Evolutionary conservation across 2,888 invertebrate genomes (phyloP), one percentile per base, ranked within the genome.

Genomic region (Arenicola marina): DNA sequence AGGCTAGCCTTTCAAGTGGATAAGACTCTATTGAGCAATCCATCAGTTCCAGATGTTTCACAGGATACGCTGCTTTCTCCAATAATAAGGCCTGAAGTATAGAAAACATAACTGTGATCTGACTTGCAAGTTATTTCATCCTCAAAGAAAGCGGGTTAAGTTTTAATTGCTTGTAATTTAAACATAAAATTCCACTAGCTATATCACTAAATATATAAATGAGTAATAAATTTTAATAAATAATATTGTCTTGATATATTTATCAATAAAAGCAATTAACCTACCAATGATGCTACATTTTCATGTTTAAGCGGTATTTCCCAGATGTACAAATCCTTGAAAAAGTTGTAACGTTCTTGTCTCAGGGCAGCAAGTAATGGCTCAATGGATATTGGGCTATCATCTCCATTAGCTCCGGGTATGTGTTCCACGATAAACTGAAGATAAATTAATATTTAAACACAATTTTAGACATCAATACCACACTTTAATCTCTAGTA

Each of bases 61-160:
- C 62, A 18, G 74, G 74, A 65, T 79, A 81, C 48, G 75, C 73
- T 15, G 72, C 73, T 61, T 78, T 80, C 67, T 79, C 80, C 34
- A 83, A 46, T 56, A 80, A 68, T 26, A 76, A 57, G 4, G 76
- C 76, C 83, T 83, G 71, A 4, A 73, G 72, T 18, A 60, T 31
- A 32, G 7, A 11, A 24, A 28, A 53, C 7, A 38, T 38, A 15
- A n/a, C n/a, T n/a, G n/a, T n/a, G n/a, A n/a, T n/a, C n/a, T n/a
- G n/a, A n/a, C n/a, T n/a, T n/a, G n/a, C n/a, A n/a, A n/a, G n/a
- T n/a, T n/a, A n/a, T n/a, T n/a, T n/a, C n/a, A n/a, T n/a, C n/a
- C n/a, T n/a, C n/a, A n/a, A n/a, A n/a, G n/a, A n/a, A n/a, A n/a
- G n/a, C n/a, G n/a, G n/a, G n/a, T n/a, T n/a, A n/a, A n/a, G n/a